Evolutionary conservation across 1,140 invertebrate genomes (phyloP), one percentile per base, ranked within the genome.

Genomic region (Bombyx mandarina): DNA sequence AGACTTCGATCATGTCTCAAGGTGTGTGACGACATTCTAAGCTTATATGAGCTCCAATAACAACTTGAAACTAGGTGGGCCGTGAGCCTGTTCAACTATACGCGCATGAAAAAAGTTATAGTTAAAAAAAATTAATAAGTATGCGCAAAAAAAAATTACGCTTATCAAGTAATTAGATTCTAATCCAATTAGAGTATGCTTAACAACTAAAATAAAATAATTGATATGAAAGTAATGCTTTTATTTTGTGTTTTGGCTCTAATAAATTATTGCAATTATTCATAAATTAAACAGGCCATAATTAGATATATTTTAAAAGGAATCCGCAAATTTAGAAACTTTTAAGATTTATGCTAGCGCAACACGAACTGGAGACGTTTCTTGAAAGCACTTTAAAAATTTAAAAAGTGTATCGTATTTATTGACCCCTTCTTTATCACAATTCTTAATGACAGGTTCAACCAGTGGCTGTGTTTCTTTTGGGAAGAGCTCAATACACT

Each of bases 341-440:
- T 47, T 47, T 10, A 12, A 12, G 2, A 47, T 47, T 52, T 52
- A 52, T 35, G 12, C 6, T 7, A 54, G 26, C 9, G 53, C 46
- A 18, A 56, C n/a, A 12, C 9, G 26, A 56, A 56, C 45, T 7
- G 54, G 54, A 48, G 57, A 18, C 6, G 42, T 58, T n/a, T 52
- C 44, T 46, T 58, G 50, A 26, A 58, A 58, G 12, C 57, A 58
- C 12, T 58, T 58, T n/a, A 58, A 52, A 42, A 7, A 50, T 9
- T 52, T 9, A 22, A 10, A 53, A n/a, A 10, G 45, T 6, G 57
- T 58, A n/a, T 58, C 57, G 1, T 46, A 43, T 1, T 50, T 42
- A 43, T 57, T n/a, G 2, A 18, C 35, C 48, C 47, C 54, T 56
- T 48, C 22, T 51, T 48, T 26, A 43, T 48, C 9, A n/a, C 54